Conservation (phyloP, 2,113 vertebrate genomes). For the Mesitornis unicolor region DNA sequence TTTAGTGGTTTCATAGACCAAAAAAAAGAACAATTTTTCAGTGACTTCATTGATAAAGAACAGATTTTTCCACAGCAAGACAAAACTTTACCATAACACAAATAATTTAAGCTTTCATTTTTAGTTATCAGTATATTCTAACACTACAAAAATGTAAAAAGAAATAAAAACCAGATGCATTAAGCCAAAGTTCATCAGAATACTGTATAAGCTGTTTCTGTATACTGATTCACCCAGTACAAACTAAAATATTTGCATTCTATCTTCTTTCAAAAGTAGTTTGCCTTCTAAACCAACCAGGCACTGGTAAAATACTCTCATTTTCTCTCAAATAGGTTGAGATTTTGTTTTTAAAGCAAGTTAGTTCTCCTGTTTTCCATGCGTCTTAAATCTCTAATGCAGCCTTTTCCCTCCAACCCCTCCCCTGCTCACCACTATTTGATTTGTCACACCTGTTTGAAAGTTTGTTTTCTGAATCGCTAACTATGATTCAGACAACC, state of each 20-base stretch:
- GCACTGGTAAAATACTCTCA: neutral
- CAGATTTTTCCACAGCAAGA: neutral
- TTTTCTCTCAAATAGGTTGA: neutral
- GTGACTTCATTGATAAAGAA: neutral
- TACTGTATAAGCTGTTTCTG: neutral
- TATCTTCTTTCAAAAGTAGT: neutral
- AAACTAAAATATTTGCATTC: neutral
- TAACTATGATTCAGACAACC: neutral
- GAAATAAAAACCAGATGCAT: neutral
- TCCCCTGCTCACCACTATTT: neutral
- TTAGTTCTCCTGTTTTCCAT: neutral
- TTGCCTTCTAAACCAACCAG: neutral
- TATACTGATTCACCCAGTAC: neutral
- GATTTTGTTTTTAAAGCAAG: neutral
- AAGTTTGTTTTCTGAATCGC: neutral
- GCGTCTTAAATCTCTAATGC: neutral
- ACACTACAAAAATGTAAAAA: neutral
- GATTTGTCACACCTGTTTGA: neutral
- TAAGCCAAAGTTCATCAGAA: neutral
- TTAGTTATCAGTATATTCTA: neutral
- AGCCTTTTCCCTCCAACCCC: fast-evolving
- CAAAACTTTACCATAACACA: neutral
- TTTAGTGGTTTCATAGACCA: neutral
- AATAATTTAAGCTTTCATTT: neutral
- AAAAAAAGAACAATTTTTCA: neutral